phyloP scores from a whole-genome alignment of 2,888 invertebrate species.

The Temnothorax rugatulus region DNA sequence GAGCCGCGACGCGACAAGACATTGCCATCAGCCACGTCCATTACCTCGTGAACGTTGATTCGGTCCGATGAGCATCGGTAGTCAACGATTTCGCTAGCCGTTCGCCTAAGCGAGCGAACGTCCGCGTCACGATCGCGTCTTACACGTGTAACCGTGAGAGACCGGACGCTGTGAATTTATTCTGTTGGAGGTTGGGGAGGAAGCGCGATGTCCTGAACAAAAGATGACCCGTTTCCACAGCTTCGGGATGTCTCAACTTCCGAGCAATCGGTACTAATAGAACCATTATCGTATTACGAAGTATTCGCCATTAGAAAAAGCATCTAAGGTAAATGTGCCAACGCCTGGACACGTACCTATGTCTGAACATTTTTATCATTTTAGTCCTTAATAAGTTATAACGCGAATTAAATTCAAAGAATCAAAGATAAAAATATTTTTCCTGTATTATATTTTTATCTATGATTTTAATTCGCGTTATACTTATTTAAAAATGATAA shows the following conservation, averaged over 20 bases:
- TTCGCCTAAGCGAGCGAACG: conserved; percentile 60
- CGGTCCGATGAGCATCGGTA: conserved; percentile 70
- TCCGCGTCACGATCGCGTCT: conserved; percentile 55
- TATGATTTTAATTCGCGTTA: too few relatives aligned
- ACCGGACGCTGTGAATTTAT: conserved; percentile 66
- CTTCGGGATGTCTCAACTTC: conserved; percentile 16
- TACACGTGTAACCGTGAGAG: conserved; percentile 74
- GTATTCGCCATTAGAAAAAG: background rate
- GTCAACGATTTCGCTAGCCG: conserved; percentile 65
- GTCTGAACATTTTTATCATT: too few relatives aligned
- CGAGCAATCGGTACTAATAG: background rate
- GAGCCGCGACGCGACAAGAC: conserved; percentile 85
- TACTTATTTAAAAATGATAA: too few relatives aligned
- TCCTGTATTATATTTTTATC: too few relatives aligned
- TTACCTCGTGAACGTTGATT: conserved; percentile 78
- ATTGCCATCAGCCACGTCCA: conserved; percentile 85
- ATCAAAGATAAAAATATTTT: too few relatives aligned
- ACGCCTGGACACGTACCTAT: too few relatives aligned
- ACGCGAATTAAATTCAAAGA: too few relatives aligned
- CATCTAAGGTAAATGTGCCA: too few relatives aligned
- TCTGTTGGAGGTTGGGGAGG: conserved; percentile 57
- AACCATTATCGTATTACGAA: background rate
- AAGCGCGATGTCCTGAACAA: conserved; percentile 50
- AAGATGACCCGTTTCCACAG: conserved; percentile 51
- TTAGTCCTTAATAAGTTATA: too few relatives aligned